Conservation (phyloP, 2,113 vertebrate genomes). For the Sigmodon hispidus region DNA sequence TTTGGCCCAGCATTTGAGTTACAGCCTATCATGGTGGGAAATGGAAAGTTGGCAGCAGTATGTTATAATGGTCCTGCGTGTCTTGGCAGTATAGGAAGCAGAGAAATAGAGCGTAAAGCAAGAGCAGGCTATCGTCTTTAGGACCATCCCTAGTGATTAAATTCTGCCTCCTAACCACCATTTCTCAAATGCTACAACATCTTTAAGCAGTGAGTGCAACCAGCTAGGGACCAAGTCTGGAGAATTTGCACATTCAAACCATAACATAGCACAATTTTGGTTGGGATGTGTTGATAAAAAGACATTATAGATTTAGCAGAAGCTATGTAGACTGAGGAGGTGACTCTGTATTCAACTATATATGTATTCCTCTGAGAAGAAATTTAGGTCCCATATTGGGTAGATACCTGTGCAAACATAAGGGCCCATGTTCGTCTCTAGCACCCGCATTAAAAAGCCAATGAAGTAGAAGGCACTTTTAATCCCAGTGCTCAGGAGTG, state of each 20-base stretch:
- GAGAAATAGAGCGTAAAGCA: neutral
- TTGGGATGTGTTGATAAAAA: neutral
- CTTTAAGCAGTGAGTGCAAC: neutral
- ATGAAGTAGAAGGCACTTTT: neutral
- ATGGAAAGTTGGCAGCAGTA: neutral
- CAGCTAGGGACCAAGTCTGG: neutral
- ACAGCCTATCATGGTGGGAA: too few relatives aligned
- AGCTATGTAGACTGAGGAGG: neutral
- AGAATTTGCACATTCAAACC: neutral
- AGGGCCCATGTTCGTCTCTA: neutral
- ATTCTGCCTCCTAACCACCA: neutral
- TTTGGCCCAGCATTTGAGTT: neutral
- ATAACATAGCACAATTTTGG: neutral
- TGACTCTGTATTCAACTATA: neutral
- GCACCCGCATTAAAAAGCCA: neutral
- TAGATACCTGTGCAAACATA: neutral
- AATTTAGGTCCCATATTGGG: neutral
- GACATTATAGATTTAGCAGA: neutral
- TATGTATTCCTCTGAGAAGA: neutral
- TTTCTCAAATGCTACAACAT: neutral
- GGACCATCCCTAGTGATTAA: neutral
- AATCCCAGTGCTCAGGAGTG: neutral
- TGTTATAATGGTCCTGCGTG: neutral
- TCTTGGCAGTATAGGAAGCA: neutral
- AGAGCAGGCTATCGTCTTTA: neutral